Evolutionary conservation across 2,888 invertebrate genomes (phyloP), one percentile per base, ranked within the genome.

Genomic region (Pristionchus mayeri): DNA sequence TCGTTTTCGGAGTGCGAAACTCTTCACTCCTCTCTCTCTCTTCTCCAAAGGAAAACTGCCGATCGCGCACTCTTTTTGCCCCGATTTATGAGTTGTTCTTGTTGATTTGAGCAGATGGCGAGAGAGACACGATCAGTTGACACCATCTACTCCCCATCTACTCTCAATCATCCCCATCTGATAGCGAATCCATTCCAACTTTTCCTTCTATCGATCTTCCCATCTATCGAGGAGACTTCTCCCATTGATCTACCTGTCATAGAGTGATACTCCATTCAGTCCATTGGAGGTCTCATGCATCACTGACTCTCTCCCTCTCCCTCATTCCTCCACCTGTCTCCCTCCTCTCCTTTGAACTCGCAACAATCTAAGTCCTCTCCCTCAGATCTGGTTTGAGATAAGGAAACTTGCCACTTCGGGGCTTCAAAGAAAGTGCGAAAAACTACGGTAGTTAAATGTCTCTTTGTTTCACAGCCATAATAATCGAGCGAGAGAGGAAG

Each of bases 391-490:
- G 37, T 63, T 3, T 6, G 30, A n/a, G 67, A 67, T 67, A 67
- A 40, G 60, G 27, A 30, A 60, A 60, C 9, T 9, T 4, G 9
- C 60, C 13, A 60, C 37, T 37, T 37, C 21, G 37, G 21, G 18
- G 67, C 40, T 67, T 67, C 67, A 67, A 67, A 67, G 67, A 37
- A 60, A 60, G 67, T 67, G 67, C 67, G 67, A 67, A 67, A 67
- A 37, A 34, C 67, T 67, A 67, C 67, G 67, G 67, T 67, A 67
- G 67, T 67, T 37, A 37, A 67, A 40, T 67, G 37, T 13, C 18
- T 37, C 67, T 67, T 67, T 67, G 67, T 67, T 67, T 67, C 67
- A 67, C n/a, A 37, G 18, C 21, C 67, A 67, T 67, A 67, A 67
- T 67, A 67, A 67, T n/a, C 18, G 67, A 40, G 63, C n/a, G n/a